These are phyloP conservation scores for Zosterops borbonicus DNA, from an alignment of 2,113 vertebrate species.

Conservation along the genomic window DNA sequence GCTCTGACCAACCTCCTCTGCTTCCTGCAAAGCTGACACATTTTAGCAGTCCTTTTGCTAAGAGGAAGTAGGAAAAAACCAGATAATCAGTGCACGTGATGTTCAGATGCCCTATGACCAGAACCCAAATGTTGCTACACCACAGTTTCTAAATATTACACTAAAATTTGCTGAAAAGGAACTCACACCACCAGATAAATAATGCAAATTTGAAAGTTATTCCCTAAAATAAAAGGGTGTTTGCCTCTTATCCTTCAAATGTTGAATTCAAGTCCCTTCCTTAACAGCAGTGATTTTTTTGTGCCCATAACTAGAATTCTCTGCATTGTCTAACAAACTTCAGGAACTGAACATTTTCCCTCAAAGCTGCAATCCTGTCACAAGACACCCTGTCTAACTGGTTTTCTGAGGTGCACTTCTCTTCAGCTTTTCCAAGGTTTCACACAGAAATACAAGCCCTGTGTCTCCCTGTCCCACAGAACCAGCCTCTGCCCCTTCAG, in stretches of 20 bases:
- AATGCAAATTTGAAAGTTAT: not conserved
- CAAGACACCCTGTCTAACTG: not conserved
- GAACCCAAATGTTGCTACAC: not conserved
- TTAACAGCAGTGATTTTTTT: not conserved
- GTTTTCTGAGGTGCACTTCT: not conserved
- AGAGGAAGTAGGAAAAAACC: not conserved
- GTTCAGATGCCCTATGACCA: not conserved
- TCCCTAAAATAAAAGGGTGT: not conserved
- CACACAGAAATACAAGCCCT: not conserved
- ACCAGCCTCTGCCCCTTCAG: not conserved
- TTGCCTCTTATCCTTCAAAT: not conserved
- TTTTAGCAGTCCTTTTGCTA: not conserved
- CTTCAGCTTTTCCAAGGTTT: not conserved
- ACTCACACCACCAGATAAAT: not conserved
- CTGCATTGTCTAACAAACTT: not conserved
- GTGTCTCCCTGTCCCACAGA: not conserved
- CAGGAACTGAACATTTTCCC: not conserved
- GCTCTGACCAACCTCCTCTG: not conserved
- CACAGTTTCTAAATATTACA: not conserved
- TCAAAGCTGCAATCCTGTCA: not conserved
- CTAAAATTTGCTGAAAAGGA: not conserved
- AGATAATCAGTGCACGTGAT: not conserved
- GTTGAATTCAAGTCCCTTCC: not conserved
- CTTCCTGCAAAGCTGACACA: not conserved
- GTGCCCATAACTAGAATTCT: not conserved